phyloP scores from a whole-genome alignment of 2,797 vertebrate genomes.

The Darevskia nairensis region DNA sequence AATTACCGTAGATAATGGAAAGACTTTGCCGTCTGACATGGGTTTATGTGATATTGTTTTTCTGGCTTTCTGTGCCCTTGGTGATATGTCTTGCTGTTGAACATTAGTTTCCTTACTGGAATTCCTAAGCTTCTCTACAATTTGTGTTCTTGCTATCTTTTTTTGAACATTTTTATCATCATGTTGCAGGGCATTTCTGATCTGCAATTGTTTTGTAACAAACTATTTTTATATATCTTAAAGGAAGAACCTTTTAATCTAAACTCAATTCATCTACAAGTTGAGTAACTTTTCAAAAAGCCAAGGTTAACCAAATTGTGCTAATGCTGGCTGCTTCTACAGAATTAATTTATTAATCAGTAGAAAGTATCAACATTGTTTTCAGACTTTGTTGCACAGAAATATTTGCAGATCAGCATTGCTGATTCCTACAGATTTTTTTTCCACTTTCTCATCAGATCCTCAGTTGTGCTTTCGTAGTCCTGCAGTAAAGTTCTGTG shows the following conservation, averaged over 20 bases:
- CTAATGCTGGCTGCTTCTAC: neutral
- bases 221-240: constrained; percentile 46
- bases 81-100: constrained; percentile 68
- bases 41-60: constrained; percentile 95
- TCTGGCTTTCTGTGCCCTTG: constrained; percentile 87
- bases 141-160: constrained; percentile 72
- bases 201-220: constrained; percentile 84
- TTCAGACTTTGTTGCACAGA: constrained; percentile 80
- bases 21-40: constrained; percentile 96
- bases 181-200: constrained; percentile 86
- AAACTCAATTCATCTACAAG: constrained; percentile 49
- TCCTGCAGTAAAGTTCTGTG: constrained; percentile 81
- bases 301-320: constrained; percentile 46
- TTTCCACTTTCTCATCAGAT: constrained; percentile 66
- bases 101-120: constrained; percentile 61
- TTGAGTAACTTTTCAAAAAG: constrained; percentile 48
- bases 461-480: constrained; percentile 75
- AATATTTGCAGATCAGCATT: constrained; percentile 85
- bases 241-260: constrained; percentile 47
- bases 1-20: constrained; percentile 63
- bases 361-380: constrained; percentile 29
- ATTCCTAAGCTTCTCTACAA: constrained; percentile 71
- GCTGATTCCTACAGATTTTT: constrained; percentile 74
- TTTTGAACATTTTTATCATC: constrained; percentile 82
- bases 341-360: constrained; percentile 27